Evolutionary conservation across 2,797 vertebrate species (phyloP), one percentile per base, ranked within the genome.

Genomic region (Mallotus villosus): DNA sequence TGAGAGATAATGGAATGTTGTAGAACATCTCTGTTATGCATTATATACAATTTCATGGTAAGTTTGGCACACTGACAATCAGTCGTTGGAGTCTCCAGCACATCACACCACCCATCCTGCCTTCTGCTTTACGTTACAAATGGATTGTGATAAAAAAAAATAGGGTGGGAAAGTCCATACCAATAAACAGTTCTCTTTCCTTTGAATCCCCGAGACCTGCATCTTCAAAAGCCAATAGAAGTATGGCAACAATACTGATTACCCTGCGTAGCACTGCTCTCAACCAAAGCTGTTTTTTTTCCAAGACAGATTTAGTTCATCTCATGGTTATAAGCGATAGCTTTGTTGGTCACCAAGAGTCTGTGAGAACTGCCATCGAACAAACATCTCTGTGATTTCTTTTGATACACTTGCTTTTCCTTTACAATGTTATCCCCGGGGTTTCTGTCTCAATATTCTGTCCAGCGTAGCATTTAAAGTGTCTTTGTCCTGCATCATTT

Each of bases 401-500:
- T 79, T 79, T 78, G 66, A 82, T 82, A 59, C 60, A 32, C 66
- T 17, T 8, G 70, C 57, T 74, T 73, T 51, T 5, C 41, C 66
- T 67, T 76, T 74, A 34, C 51, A 34, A 37, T 37, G 61, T 72
- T 71, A 27, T 70, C 71, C 74, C 49, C 34, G 68, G 72, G 5
- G 67, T 9, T 25, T 19, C 60, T 53, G 46, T 51, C 68, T 70
- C 65, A 59, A 59, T 49, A 49, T 79, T 78, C 66, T 69, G 37
- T 81, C 72, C 73, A 63, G 73, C 71, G 0, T 57, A 55, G 27
- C 37, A 19, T 65, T 81, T 71, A 68, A 84, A 74, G 74, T 73
- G 12, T 75, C 60, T 77, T 63, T 78, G 59, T 81, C 67, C 70
- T 80, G 69, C 19, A 51, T 32, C 66, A 61, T 84, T 78, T 74